Evolutionary conservation across 2,113 vertebrate genomes (phyloP).

Genomic region (Dipodomys ordii): DNA sequence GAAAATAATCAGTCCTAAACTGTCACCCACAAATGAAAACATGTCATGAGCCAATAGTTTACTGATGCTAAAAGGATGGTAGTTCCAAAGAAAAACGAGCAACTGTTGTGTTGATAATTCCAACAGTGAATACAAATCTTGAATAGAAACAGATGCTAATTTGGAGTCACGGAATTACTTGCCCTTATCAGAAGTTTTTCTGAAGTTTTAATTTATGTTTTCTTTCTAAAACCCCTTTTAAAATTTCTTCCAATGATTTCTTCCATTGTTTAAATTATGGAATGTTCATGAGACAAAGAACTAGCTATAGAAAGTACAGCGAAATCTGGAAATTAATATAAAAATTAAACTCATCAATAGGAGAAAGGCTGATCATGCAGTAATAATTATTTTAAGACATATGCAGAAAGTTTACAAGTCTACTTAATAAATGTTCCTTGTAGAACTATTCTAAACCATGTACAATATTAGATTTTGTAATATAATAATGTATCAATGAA

Average conservation of each 20-base stretch:
- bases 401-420: not conserved
- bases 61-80: not conserved
- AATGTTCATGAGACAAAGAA: not conserved
- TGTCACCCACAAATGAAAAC: slow-evolving; percentile 4
- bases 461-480: not conserved
- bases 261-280: not conserved
- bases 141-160: not conserved
- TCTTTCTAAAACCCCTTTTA: not conserved
- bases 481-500: not conserved
- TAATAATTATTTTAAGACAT: not conserved
- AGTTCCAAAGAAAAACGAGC: not conserved
- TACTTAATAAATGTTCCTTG: not conserved
- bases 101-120: not conserved
- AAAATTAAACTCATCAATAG: not conserved
- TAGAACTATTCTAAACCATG: not conserved
- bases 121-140: not conserved
- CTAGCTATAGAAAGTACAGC: not conserved
- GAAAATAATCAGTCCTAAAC: slow-evolving; percentile 28
- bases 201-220: slow-evolving; percentile 18
- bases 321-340: not conserved
- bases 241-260: slow-evolving; percentile 7
- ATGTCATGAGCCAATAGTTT: not conserved
- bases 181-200: not conserved
- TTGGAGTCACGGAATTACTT: not conserved
- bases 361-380: not conserved